Base-by-base conservation (phyloP, 2,888 invertebrate genomes). In the Caenorhabditis sp. region DNA sequence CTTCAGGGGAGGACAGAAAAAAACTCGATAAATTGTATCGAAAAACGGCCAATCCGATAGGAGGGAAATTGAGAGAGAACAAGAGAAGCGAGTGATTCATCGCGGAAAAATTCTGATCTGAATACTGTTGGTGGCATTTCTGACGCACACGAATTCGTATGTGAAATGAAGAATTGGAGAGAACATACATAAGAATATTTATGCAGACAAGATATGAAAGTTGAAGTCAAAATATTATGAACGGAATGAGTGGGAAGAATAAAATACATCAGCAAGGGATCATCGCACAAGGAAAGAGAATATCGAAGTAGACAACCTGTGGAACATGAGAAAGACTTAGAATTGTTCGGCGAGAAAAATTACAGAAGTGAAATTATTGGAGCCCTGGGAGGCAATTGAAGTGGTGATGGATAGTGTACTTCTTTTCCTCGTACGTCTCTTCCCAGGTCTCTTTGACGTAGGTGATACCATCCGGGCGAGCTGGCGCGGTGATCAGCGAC, bases 71-170 rank as follows among this genome's bases (percentile, higher is more conserved):
- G n/a, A 16, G 69, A 38, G 10, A 38, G 38, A 12, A 31, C 31
- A 56, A 49, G 14, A 59, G 16, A 6, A 31, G 5, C 35, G n/a
- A 41, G 63, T 73, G 73, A 73, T 63, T 73, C 73, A 73, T 73
- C 31, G 26, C 10, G 24, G 28, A 63, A 63, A 63, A 63, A 73
- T 73, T 44, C 38, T 31, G 31, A 31, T 31, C 7, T n/a, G n/a
- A n/a, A n/a, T 7, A 31, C 31, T 31, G 7, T 31, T 31, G n/a
- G 31, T 35, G 31, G 26, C 26, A n/a, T 63, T 44, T n/a, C 8
- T 12, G 31, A 10, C 8, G 58, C n/a, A n/a, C n/a, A n/a, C n/a
- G n/a, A n/a, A n/a, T n/a, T n/a, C n/a, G n/a, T n/a, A n/a, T n/a
- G n/a, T n/a, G n/a, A n/a, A n/a, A 14, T 22, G 59, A 61, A 61